Conservation (phyloP, 1,140 invertebrate species). For the Mizuhopecten yessoensis region DNA sequence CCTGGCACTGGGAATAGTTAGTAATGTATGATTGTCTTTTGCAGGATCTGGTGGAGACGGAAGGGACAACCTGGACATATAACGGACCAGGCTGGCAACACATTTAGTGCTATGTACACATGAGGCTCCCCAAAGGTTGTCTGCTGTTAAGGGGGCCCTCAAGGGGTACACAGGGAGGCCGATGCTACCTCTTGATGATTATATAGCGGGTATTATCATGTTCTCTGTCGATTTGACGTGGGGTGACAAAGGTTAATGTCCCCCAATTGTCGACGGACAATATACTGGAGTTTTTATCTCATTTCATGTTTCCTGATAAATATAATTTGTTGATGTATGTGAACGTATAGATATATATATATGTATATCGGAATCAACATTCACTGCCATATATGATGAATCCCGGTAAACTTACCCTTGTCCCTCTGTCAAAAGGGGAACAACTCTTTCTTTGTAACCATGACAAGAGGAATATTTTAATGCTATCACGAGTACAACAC, state of each 20-base stretch:
- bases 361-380: neutral
- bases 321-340: neutral
- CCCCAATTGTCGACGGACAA: neutral
- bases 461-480: neutral
- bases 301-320: neutral
- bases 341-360: neutral
- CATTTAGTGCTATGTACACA: neutral
- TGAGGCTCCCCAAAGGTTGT: neutral
- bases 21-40: neutral
- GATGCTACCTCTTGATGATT: neutral
- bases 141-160: neutral
- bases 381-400: neutral
- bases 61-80: constrained; percentile 22
- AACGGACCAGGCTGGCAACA: neutral
- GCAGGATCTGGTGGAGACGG: neutral
- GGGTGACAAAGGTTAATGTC: neutral
- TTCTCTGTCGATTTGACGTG: neutral
- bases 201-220: neutral
- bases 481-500: neutral
- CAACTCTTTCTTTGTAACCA: neutral
- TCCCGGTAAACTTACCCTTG: neutral
- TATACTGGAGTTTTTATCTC: constrained; percentile 28
- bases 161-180: neutral
- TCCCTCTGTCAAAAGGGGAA: neutral
- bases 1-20: too few relatives aligned